Percentiles rank a stretch among this genome's conserved stretches.
Evolutionary conservation across 1,140 invertebrate genomes (phyloP).

Genomic region (Aphaenogaster ashmeadi): DNA sequence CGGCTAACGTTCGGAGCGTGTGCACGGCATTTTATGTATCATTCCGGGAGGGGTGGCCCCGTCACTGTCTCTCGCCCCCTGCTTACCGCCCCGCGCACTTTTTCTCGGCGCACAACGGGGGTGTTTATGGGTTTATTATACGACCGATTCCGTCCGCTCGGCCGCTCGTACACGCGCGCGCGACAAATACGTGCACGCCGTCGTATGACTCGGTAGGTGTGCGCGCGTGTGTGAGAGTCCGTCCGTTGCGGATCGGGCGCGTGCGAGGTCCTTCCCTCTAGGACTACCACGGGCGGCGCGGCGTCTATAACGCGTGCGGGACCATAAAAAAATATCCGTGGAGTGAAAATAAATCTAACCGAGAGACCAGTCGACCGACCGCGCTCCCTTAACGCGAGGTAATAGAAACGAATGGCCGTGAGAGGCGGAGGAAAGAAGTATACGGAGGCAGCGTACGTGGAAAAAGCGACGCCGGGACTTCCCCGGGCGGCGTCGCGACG

Average conservation of each 20-base stretch:
- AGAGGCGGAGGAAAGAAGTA: constrained; percentile 43
- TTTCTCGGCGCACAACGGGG: constrained; percentile 68
- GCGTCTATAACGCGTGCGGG: constrained; percentile 77
- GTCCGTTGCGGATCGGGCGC: constrained; percentile 74
- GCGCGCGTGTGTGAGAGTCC: constrained; percentile 28
- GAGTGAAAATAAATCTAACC: constrained; percentile 87
- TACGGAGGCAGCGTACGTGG: neutral
- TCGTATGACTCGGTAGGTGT: constrained; percentile 47
- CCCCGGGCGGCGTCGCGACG: constrained; percentile 20
- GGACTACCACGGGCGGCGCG: constrained; percentile 55
- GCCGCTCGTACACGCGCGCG: constrained; percentile 71
- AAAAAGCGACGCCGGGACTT: constrained; percentile 7
- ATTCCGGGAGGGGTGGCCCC: constrained; percentile 70
- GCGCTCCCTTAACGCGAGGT: constrained; percentile 79
- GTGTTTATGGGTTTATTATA: constrained; percentile 88
- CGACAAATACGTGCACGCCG: constrained; percentile 28
- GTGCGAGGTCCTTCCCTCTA: constrained; percentile 76
- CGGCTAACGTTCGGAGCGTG: constrained; percentile 65
- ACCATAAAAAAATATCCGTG: constrained; percentile 85
- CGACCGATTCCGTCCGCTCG: constrained; percentile 80
- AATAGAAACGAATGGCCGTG: constrained; percentile 85
- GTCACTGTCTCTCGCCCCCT: constrained; percentile 69
- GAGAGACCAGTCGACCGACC: constrained; percentile 57
- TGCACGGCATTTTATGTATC: constrained; percentile 82
- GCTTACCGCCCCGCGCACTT: constrained; percentile 49